phyloP scores from a whole-genome alignment of 2,797 vertebrate genomes.

The Dermochelys coriacea region DNA sequence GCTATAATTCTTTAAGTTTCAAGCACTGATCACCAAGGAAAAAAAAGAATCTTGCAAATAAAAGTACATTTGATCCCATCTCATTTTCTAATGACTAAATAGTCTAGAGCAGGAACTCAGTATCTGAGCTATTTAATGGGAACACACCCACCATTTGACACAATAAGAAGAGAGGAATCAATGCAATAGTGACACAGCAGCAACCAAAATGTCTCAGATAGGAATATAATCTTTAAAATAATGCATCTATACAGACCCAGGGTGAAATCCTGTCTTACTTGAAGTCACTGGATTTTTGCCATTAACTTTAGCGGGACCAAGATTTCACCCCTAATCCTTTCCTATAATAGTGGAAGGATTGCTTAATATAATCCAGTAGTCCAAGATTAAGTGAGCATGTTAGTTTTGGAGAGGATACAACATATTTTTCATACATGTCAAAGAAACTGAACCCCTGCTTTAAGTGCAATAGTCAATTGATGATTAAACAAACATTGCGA shows the following conservation, averaged over 20 bases:
- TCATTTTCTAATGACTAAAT: background rate
- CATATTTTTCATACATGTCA: background rate
- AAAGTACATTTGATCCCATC: background rate
- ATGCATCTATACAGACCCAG: rapidly evolving
- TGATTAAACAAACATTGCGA: background rate
- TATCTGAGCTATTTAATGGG: background rate
- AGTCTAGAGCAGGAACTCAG: background rate
- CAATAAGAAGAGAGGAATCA: background rate
- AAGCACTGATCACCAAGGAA: background rate
- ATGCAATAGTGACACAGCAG: background rate
- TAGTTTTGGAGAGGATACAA: background rate
- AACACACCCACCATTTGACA: background rate
- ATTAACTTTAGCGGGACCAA: background rate
- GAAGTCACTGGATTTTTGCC: background rate
- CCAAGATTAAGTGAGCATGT: background rate
- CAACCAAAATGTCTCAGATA: background rate
- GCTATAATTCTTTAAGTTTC: background rate
- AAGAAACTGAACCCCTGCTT: background rate
- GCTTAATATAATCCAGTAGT: rapidly evolving
- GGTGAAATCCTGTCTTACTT: background rate
- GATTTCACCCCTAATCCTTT: background rate
- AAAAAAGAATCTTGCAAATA: background rate
- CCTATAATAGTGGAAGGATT: background rate
- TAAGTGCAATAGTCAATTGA: background rate
- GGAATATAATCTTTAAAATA: background rate